These are phyloP conservation scores for Caenorhabditis drosophilae DNA, from an alignment of 2,888 invertebrate species.

Conservation along the genomic window DNA sequence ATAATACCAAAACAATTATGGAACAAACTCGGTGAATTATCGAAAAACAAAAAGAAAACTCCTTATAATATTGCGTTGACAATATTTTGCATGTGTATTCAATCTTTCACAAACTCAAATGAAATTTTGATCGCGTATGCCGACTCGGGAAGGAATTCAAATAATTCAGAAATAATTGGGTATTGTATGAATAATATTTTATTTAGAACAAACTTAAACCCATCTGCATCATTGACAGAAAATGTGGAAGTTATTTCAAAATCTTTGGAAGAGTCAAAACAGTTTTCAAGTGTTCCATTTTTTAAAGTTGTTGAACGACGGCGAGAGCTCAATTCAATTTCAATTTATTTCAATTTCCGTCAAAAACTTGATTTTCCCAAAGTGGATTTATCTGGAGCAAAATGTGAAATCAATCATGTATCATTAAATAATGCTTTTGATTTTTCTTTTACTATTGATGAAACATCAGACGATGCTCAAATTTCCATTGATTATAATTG, in stretches of 20 bases:
- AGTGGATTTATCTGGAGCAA: constrained; percentile 39
- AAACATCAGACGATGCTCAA: constrained; percentile 39
- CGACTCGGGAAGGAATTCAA: constrained; percentile 51
- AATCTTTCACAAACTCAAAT: constrained; percentile 6
- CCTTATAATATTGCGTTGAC: constrained; percentile 7
- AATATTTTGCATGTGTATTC: constrained; percentile 15
- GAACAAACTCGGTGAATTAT: constrained; percentile 1
- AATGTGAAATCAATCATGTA: constrained; percentile 47
- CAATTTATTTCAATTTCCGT: constrained; percentile 48
- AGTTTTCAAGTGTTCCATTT: constrained; percentile 32
- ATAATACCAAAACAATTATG: constrained; percentile 10
- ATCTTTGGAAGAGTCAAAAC: constrained; percentile 21
- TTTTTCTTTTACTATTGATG: constrained; percentile 61
- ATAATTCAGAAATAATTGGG: constrained; percentile 51
- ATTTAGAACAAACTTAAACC: constrained; percentile 2
- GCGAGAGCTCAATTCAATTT: constrained; percentile 13
- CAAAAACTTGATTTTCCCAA: constrained; percentile 60
- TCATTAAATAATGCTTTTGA: constrained; percentile 60
- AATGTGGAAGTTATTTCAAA: constrained; percentile 19
- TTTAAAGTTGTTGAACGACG: constrained; percentile 31
- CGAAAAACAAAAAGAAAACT: constrained; percentile 6
- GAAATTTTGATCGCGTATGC: constrained; percentile 50
- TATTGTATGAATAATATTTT: constrained; percentile 62
- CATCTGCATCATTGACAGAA: constrained; percentile 2
- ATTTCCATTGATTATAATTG: constrained; percentile 55